Evolutionary conservation across 2,888 invertebrate species (phyloP).

Genomic region (Polymixis flavicincta): DNA sequence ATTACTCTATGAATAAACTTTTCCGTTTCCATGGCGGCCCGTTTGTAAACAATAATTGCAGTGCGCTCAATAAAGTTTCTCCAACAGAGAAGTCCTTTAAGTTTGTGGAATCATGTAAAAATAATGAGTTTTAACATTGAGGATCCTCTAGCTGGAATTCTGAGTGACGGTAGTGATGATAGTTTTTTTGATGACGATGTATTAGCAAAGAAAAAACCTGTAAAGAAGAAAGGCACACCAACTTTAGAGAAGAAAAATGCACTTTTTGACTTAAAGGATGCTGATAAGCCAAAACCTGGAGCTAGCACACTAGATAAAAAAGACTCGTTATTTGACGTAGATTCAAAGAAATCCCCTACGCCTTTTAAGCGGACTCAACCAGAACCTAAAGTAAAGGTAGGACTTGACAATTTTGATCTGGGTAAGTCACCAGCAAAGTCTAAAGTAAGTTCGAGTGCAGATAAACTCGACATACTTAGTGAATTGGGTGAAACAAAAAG

Average conservation of each 20-base stretch:
- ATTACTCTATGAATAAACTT: conserved; percentile 40
- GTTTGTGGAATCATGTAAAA: conserved; percentile 25
- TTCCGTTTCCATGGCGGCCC: conserved; percentile 82
- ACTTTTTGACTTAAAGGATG: conserved; percentile 82
- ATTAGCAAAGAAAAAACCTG: conserved; percentile 84
- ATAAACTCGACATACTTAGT: conserved; percentile 79
- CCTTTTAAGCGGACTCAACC: conserved; percentile 71
- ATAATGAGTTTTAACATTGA: conserved; percentile 91
- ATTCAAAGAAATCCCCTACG: conserved; percentile 73
- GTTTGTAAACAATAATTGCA: conserved; percentile 74
- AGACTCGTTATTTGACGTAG: conserved; percentile 72
- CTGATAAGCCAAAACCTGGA: conserved; percentile 68
- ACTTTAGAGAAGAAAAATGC: conserved; percentile 82
- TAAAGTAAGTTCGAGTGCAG: conserved; percentile 75
- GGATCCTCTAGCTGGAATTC: conserved; percentile 92
- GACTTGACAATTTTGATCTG: conserved; percentile 62
- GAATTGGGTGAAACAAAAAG: conserved; percentile 76
- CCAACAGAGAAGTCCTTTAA: neutral
- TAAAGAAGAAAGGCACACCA: conserved; percentile 78
- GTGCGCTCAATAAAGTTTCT: conserved; percentile 42
- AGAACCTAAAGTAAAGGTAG: conserved; percentile 71
- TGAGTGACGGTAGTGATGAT: conserved; percentile 93
- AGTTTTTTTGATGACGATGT: conserved; percentile 93
- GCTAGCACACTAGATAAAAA: conserved; percentile 68
- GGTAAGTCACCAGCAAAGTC: conserved; percentile 79